These are phyloP conservation scores for Lasioglossum oenotherae DNA, from an alignment of 2,888 invertebrate genomes.

Conservation along the genomic window DNA sequence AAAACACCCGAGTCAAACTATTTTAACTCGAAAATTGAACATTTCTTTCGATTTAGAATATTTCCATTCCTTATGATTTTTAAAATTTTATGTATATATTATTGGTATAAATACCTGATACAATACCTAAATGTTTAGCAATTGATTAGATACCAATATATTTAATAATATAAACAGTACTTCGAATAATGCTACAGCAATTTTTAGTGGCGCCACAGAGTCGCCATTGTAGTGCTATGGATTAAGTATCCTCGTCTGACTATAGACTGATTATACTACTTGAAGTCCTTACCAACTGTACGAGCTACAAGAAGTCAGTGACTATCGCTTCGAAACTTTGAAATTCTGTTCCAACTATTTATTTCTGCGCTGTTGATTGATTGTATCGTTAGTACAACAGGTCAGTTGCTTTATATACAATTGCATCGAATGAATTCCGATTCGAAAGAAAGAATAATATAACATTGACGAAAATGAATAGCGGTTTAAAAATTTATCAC, in stretches of 20 bases:
- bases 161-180: too few species aligned
- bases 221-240: too few species aligned
- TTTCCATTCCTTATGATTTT: too few species aligned
- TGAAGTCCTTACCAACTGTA: not conserved
- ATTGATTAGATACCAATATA: too few species aligned
- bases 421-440: not conserved
- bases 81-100: too few species aligned
- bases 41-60: too few species aligned
- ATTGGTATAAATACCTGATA: too few species aligned
- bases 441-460: not conserved
- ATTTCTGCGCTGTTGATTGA: not conserved
- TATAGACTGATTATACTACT: not conserved
- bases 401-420: not conserved
- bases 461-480: not conserved
- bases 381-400: not conserved
- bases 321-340: not conserved
- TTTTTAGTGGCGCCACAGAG: too few species aligned
- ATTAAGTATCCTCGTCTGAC: not conserved
- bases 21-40: too few species aligned
- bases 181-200: too few species aligned
- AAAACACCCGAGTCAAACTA: too few species aligned
- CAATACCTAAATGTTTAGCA: too few species aligned
- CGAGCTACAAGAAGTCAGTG: not conserved
- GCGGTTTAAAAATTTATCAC: not conserved
- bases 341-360: not conserved